Base-by-base conservation (phyloP, 2,888 invertebrate genomes). In the Penaeus monodon region DNA sequence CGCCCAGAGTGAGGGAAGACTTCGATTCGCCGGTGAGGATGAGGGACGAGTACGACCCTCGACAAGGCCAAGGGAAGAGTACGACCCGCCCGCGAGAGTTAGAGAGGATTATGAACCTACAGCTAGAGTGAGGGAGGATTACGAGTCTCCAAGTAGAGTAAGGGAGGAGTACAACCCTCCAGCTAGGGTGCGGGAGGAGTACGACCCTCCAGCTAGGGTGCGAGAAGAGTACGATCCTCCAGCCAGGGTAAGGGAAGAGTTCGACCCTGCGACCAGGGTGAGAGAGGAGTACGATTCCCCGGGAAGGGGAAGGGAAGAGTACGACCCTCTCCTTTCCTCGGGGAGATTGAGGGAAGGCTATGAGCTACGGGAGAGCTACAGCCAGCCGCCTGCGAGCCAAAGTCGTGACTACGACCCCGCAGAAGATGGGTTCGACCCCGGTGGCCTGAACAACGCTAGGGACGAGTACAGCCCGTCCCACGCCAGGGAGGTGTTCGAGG, bases 261-360 rank as follows among this genome's bases (percentile, higher is more conserved):
- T 78, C 77, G 70, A 84, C 22, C 22, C 77, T n/a, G 27, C 77
- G 3, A 12, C 77, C 7, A 27, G 77, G 22, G 77, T 49, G 27
- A 77, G 77, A 27, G 68, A 81, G 81, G 81, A 81, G n/a, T 81
- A 81, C n/a, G 81, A 81, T 17, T 63, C 85, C 27, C 74, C 85
- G 20, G n/a, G 44, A 65, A 74, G 76, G 29, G 49, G 68, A 57
- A 57, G 57, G 57, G 57, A 57, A 57, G 57, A 57, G 24, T 84
- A 84, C 70, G 84, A 84, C 70, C 85, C 63, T n/a, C 22, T 70
- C 1, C 84, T 27, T 22, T 33, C 63, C 24, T 73, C 20, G 73
- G 70, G 22, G 57, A 76, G 80, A n/a, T 29, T 38, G 27, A 65
- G 81, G 57, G 76, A 81, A 49, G 85, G 81, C 44, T 85, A 65